Base-by-base conservation (phyloP, 2,888 invertebrate species). In the Junonia oenone region DNA sequence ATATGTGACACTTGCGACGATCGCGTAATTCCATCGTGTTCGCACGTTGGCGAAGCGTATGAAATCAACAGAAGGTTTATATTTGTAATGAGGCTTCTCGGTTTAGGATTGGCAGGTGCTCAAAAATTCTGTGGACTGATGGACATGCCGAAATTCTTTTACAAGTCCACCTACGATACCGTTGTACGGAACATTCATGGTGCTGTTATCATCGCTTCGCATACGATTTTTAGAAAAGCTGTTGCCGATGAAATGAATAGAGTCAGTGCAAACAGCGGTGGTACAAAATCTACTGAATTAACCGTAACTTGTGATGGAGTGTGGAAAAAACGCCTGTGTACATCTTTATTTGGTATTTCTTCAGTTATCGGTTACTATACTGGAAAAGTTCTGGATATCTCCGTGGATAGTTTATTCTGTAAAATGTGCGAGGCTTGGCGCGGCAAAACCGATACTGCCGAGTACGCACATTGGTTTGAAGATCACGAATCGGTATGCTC, bases 31-130 rank as follows among this genome's bases (percentile, higher is more conserved):
- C n/a, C n/a, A n/a, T n/a, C n/a, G n/a, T 49, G 58, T n/a, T n/a
- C n/a, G n/a, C n/a, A n/a, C n/a, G n/a, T 53, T 49, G 46, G 49
- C 19, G 37, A 29, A 14, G 19, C 40, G 14, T 48, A 49, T 14
- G 49, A 49, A 53, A 53, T 49, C 31, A 48, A 49, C n/a, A 13
- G 48, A 27, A 14, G 48, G 29, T 35, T 46, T 43, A 9, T 55
- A 31, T 50, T 59, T 51, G 35, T 47, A 6, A 51, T 51, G 51
- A 40, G 51, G 31, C 8, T 43, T 29, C 17, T 51, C 2, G 51
- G 31, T 9, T 6, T 40, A 17, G 51, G 31, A 8, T 31, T 29
- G 19, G 13, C 38, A 29, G 50, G 40, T 2, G 11, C 27, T 4
- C 11, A 9, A 1, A 26, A 27, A 27, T 50, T 50, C 46, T 59